phyloP scores from a whole-genome alignment of 2,113 vertebrate species.

The Toxostoma redivivum region DNA sequence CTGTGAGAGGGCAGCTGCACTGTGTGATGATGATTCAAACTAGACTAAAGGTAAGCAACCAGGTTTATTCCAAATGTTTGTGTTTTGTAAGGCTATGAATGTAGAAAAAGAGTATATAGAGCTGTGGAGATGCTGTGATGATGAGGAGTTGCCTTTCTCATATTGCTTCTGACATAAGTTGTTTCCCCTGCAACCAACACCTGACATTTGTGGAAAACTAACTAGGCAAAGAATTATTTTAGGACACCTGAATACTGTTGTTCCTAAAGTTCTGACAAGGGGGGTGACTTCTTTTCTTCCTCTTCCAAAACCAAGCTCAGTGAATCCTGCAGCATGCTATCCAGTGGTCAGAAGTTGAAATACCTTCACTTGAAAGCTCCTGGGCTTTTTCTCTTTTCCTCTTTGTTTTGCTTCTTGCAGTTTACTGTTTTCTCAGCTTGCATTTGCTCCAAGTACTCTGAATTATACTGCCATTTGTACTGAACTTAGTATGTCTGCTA shows the following conservation, averaged over 20 bases:
- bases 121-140: not conserved
- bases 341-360: not conserved
- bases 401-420: not conserved
- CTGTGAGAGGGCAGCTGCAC: not conserved
- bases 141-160: not conserved
- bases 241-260: not conserved
- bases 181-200: not conserved
- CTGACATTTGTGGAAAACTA: not conserved
- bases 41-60: not conserved
- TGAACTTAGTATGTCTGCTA: not conserved
- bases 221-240: not conserved
- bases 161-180: not conserved
- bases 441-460: not conserved
- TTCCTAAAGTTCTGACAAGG: not conserved
- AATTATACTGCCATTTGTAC: not conserved
- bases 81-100: not conserved
- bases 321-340: not conserved
- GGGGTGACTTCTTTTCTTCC: not conserved
- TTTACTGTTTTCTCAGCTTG: not conserved
- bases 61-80: not conserved
- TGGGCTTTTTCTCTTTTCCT: not conserved
- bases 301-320: not conserved
- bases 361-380: not conserved
- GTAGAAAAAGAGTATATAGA: not conserved
- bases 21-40: accelerated